These are phyloP conservation scores for Gryon sp. DNA, from an alignment of 1,140 invertebrate species.

Conservation along the genomic window DNA sequence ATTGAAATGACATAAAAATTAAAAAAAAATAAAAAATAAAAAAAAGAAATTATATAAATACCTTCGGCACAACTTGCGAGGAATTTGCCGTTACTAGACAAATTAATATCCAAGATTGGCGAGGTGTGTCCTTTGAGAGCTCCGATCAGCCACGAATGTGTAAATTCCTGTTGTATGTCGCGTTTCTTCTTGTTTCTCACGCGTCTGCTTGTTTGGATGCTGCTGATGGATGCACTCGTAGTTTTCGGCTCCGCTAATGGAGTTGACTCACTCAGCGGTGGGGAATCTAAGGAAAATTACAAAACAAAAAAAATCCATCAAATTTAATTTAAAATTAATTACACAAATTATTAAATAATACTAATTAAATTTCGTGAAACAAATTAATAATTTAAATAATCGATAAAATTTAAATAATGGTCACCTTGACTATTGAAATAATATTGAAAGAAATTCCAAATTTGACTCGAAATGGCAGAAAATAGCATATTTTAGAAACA, in stretches of 20 bases:
- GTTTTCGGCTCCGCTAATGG: background rate
- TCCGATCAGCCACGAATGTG: slow-evolving; percentile 87
- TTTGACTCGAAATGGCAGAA: too few species aligned
- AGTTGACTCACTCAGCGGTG: slow-evolving; percentile 1
- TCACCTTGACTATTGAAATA: too few species aligned
- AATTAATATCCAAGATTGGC: slow-evolving; percentile 86
- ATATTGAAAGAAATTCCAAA: too few species aligned
- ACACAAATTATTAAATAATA: too few species aligned
- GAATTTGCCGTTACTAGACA: slow-evolving; percentile 91
- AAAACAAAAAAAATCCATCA: background rate
- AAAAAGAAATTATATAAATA: slow-evolving; percentile 77
- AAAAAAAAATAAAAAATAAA: slow-evolving; percentile 1
- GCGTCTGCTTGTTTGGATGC: slow-evolving; percentile 60
- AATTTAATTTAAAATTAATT: slow-evolving; percentile 7
- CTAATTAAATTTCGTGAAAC: too few species aligned
- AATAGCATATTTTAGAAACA: too few species aligned
- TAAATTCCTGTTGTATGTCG: slow-evolving; percentile 77
- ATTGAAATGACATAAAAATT: background rate
- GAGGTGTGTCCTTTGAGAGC: slow-evolving; percentile 90
- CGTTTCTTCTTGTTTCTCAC: slow-evolving; percentile 73
- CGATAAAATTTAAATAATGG: too few species aligned
- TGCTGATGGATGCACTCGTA: background rate
- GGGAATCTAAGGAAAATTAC: slow-evolving; percentile 5
- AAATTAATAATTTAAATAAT: too few species aligned
- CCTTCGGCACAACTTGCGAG: slow-evolving; percentile 90